Percentiles rank a stretch among this genome's conserved stretches.
Conservation (phyloP, 2,113 vertebrate species). For the Uropsilus gracilis region DNA sequence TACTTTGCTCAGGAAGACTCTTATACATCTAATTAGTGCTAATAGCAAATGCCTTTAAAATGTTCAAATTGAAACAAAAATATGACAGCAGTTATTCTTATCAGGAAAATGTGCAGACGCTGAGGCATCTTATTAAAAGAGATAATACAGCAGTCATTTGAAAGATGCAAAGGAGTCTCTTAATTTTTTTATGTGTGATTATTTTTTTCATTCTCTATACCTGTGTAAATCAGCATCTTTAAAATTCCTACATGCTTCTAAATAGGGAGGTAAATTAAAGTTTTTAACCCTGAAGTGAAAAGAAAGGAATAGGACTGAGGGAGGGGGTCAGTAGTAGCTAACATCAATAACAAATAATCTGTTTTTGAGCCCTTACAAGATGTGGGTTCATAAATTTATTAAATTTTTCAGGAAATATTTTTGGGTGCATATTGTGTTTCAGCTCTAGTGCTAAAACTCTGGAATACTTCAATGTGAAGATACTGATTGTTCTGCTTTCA, state of each 20-base stretch:
- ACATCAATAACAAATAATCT: not conserved
- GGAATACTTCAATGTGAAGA: not conserved
- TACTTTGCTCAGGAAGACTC: slow-evolving; percentile 55
- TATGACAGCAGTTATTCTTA: slow-evolving; percentile 68
- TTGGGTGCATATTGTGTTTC: not conserved
- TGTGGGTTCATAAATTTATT: not conserved
- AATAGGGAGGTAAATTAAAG: not conserved
- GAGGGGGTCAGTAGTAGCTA: not conserved
- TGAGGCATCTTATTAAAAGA: slow-evolving; percentile 56
- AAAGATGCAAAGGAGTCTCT: slow-evolving; percentile 42
- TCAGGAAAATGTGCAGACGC: slow-evolving; percentile 65
- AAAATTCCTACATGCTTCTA: slow-evolving; percentile 26
- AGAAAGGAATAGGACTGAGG: not conserved
- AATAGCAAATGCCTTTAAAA: slow-evolving; percentile 69
- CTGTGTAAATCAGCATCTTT: slow-evolving; percentile 40
- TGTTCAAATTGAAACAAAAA: slow-evolving; percentile 74
- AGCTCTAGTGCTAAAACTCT: not conserved
- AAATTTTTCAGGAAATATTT: not conserved
- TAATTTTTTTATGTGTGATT: slow-evolving; percentile 68
- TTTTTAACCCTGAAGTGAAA: slow-evolving; percentile 30
- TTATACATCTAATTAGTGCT: slow-evolving; percentile 68
- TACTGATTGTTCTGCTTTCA: not conserved
- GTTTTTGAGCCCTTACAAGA: not conserved
- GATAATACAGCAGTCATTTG: slow-evolving; percentile 44
- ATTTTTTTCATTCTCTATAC: not conserved